Evolutionary conservation across 2,888 invertebrate genomes (phyloP).

Genomic region (Brenthis ino): DNA sequence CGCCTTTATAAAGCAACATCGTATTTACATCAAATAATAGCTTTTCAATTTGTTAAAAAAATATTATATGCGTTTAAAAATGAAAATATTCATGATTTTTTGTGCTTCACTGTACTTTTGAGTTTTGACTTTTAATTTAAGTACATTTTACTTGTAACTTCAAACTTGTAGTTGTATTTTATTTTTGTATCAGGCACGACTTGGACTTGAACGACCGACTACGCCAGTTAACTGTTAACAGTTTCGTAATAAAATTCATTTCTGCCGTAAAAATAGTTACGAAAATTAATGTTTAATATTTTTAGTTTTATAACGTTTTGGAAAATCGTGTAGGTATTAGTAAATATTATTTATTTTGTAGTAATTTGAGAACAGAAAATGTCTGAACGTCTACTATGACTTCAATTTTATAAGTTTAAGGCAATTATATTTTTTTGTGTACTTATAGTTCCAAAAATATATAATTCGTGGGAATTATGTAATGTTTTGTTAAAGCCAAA

Average conservation of each 20-base stretch:
- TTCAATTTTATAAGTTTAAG: not conserved
- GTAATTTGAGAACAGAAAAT: not conserved
- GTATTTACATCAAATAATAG: not conserved
- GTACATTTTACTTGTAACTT: no score
- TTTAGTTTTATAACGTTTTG: conserved; percentile 11
- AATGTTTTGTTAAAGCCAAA: no score
- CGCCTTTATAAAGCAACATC: not conserved
- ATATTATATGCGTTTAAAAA: conserved; percentile 14
- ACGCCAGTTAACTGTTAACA: not conserved
- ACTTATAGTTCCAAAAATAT: no score
- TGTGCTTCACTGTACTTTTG: conserved; percentile 15
- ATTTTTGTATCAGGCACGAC: conserved; percentile 4
- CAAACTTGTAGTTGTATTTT: not conserved
- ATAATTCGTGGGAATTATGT: no score
- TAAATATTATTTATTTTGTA: not conserved
- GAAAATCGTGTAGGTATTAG: conserved; percentile 5
- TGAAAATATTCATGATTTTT: conserved; percentile 4
- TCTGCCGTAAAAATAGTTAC: not conserved
- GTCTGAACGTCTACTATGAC: not conserved
- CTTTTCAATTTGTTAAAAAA: conserved; percentile 8
- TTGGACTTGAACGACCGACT: not conserved
- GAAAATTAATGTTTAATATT: conserved; percentile 10
- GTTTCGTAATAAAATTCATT: conserved; percentile 2
- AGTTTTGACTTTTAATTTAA: not conserved
- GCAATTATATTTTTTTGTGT: not conserved